Evolutionary conservation across 2,888 invertebrate genomes (phyloP).

Genomic region (Lasioglossum marginatum): DNA sequence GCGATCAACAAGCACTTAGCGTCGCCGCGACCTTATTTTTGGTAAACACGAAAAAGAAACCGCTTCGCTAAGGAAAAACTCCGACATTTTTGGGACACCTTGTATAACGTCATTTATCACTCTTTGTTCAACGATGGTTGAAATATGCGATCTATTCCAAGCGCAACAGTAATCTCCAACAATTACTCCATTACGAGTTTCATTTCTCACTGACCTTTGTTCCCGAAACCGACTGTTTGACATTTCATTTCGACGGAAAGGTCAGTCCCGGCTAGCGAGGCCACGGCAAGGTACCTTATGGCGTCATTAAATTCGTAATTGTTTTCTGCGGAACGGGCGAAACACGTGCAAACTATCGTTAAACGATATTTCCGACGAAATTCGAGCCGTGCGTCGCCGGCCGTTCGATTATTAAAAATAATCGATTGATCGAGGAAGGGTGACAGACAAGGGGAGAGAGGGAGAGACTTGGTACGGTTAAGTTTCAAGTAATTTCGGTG

Average conservation of each 20-base stretch:
- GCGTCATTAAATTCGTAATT: slow-evolving; percentile 38
- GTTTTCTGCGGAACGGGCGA: slow-evolving; percentile 10
- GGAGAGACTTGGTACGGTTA: neutral
- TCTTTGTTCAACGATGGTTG: neutral
- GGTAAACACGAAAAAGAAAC: neutral
- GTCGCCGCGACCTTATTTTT: slow-evolving; percentile 1
- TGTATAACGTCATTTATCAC: neutral
- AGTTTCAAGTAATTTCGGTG: slow-evolving; percentile 56
- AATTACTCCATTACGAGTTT: slow-evolving; percentile 23
- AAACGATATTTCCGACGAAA: slow-evolving; percentile 18
- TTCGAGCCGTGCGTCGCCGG: slow-evolving; percentile 8
- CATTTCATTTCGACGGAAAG: slow-evolving; percentile 50
- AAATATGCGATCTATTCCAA: neutral
- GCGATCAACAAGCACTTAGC: slow-evolving; percentile 34
- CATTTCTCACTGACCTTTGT: slow-evolving; percentile 38
- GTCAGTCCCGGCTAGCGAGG: slow-evolving; percentile 16
- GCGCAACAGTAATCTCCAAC: neutral
- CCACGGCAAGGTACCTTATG: neutral
- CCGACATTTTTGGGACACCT: too few relatives aligned
- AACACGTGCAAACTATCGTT: slow-evolving; percentile 37
- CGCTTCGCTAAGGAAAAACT: too few relatives aligned
- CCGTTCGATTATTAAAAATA: neutral
- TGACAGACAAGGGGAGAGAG: neutral
- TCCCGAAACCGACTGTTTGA: neutral
- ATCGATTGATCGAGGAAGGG: neutral